These are phyloP conservation scores for Sebastes flavidus DNA, from an alignment of 2,797 vertebrate species.

Conservation along the genomic window DNA sequence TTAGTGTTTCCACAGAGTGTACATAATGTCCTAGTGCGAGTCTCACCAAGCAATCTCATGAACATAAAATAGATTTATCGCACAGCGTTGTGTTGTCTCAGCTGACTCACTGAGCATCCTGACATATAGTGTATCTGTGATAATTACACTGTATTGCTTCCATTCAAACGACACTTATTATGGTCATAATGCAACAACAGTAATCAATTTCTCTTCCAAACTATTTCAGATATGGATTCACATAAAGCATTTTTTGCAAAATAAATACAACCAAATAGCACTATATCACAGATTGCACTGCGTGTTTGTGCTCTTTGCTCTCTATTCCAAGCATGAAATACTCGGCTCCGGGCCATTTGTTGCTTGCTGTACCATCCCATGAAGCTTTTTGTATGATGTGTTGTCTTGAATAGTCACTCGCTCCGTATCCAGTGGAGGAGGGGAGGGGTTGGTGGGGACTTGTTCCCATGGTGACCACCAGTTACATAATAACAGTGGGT, in stretches of 20 bases:
- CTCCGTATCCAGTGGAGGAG: conserved; percentile 14
- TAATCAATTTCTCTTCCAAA: conserved; percentile 34
- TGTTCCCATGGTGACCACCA: conserved; percentile 73
- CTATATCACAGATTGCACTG: conserved; percentile 18
- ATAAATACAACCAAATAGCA: conserved; percentile 56
- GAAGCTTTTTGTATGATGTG: conserved; percentile 54
- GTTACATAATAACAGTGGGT: conserved; percentile 72
- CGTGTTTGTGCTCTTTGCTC: conserved; percentile 52
- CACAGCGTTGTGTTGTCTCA: conserved; percentile 3
- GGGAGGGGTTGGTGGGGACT: conserved; percentile 17
- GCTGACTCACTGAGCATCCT: background rate
- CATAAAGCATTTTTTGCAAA: conserved; percentile 32
- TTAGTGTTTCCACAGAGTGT: conserved; percentile 32
- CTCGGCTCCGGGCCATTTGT: conserved; percentile 52
- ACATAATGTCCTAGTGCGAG: conserved; percentile 33
- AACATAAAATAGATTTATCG: conserved; percentile 27
- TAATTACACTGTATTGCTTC: conserved; percentile 25
- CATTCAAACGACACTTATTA: conserved; percentile 10
- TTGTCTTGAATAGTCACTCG: conserved; percentile 50
- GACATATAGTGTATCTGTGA: conserved; percentile 8
- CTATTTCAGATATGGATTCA: conserved; percentile 34
- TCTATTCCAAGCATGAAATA: conserved; percentile 37
- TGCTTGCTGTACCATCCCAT: conserved; percentile 58
- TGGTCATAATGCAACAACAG: background rate
- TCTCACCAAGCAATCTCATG: conserved; percentile 30